Conservation (phyloP, 2,797 vertebrate genomes). For the Hybognathus amarus region DNA sequence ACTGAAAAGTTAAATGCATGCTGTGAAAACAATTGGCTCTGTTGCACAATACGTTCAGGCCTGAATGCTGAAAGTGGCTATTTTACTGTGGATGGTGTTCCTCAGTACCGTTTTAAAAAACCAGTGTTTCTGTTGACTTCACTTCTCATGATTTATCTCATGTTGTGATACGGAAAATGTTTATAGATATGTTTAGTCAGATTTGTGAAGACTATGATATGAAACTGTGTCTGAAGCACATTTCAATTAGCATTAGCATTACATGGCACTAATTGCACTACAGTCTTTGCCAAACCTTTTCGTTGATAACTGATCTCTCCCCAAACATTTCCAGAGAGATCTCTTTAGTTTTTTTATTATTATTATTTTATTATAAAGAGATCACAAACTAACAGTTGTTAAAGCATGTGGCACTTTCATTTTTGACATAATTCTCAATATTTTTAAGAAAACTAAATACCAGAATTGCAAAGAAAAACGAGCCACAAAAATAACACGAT, state of each 20-base stretch:
- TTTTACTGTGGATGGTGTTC: constrained; percentile 24
- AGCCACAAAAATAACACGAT: constrained; percentile 61
- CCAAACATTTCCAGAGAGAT: constrained; percentile 3
- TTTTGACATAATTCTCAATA: background rate
- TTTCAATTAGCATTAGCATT: constrained; percentile 6
- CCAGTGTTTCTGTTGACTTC: background rate
- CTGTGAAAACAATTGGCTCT: constrained; percentile 49
- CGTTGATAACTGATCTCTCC: constrained; percentile 4
- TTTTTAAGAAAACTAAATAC: background rate
- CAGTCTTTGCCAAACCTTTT: background rate
- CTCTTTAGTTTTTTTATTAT: background rate
- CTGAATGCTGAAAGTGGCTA: constrained; percentile 21
- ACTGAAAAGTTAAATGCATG: constrained; percentile 47
- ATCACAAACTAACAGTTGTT: background rate
- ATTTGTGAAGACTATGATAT: constrained; percentile 1
- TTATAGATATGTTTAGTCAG: background rate
- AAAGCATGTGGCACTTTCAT: background rate
- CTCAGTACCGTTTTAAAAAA: background rate
- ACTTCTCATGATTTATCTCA: background rate
- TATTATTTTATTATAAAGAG: background rate
- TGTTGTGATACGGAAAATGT: background rate
- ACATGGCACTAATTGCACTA: constrained; percentile 1
- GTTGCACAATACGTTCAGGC: constrained; percentile 33
- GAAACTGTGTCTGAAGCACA: background rate
- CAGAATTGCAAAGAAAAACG: constrained; percentile 11